phyloP scores from a whole-genome alignment of 1,140 invertebrate species.

The Leguminivora glycinivorella region DNA sequence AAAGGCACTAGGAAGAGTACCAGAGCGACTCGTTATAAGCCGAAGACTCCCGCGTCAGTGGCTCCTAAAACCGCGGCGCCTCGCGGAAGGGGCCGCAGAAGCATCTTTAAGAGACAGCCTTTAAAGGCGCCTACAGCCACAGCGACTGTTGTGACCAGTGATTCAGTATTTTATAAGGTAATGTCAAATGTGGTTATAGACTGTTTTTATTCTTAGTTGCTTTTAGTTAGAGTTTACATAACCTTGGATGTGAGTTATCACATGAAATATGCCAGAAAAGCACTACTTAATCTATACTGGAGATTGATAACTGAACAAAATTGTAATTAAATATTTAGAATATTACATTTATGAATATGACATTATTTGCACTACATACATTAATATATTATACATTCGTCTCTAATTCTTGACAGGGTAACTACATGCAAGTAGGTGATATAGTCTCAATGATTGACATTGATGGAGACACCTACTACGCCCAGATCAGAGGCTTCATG shows the following conservation, averaged over 20 bases:
- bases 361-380: too few relatives aligned
- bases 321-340: too few relatives aligned
- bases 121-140: constrained; percentile 89
- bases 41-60: constrained; percentile 59
- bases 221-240: neutral
- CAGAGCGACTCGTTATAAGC: constrained; percentile 68
- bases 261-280: too few relatives aligned
- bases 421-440: constrained; percentile 94
- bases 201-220: neutral
- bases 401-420: constrained; percentile 79
- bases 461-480: constrained; percentile 90
- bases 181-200: neutral
- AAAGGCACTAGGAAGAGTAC: constrained; percentile 73
- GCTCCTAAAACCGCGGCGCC: constrained; percentile 69
- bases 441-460: constrained; percentile 92
- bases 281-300: too few relatives aligned
- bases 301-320: neutral
- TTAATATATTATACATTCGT: neutral
- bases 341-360: too few relatives aligned
- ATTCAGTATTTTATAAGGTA: constrained; percentile 91
- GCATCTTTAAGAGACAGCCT: constrained; percentile 90
- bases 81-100: constrained; percentile 86
- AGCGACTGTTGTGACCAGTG: constrained; percentile 88
- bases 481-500: constrained; percentile 92
- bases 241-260: neutral